Evolutionary conservation across 2,113 vertebrate genomes (phyloP).

Genomic region (Chaetops frenatus): DNA sequence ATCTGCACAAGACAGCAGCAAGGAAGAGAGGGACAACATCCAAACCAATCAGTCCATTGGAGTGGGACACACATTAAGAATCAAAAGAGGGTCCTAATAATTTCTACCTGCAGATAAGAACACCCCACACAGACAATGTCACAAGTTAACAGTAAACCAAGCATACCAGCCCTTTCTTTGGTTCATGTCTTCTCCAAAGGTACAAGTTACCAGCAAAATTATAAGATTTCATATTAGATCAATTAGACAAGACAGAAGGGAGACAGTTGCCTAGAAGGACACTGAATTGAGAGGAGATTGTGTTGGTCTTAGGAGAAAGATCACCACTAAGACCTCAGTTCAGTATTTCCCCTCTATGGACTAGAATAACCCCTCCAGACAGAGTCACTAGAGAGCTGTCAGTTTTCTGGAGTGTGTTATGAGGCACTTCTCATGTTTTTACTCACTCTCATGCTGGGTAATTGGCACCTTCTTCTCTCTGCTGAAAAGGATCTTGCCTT

Average conservation of each 20-base stretch:
- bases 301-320: neutral
- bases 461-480: constrained; percentile 30
- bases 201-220: neutral
- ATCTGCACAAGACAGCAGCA: neutral
- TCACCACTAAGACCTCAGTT: neutral
- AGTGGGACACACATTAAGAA: neutral
- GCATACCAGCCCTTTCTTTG: neutral
- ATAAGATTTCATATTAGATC: neutral
- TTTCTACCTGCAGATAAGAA: neutral
- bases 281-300: neutral
- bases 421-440: neutral
- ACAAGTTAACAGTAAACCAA: neutral
- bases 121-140: neutral
- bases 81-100: neutral
- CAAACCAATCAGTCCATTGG: neutral
- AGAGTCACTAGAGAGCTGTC: neutral
- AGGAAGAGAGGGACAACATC: neutral
- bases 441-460: constrained; percentile 15
- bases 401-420: neutral
- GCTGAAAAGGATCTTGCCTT: constrained; percentile 41
- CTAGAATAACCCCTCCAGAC: neutral
- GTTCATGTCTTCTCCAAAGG: neutral
- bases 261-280: neutral
- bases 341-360: neutral
- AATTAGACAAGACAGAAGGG: neutral